Evolutionary conservation across 2,113 vertebrate genomes (phyloP).

Genomic region (Heterochromis multidens): DNA sequence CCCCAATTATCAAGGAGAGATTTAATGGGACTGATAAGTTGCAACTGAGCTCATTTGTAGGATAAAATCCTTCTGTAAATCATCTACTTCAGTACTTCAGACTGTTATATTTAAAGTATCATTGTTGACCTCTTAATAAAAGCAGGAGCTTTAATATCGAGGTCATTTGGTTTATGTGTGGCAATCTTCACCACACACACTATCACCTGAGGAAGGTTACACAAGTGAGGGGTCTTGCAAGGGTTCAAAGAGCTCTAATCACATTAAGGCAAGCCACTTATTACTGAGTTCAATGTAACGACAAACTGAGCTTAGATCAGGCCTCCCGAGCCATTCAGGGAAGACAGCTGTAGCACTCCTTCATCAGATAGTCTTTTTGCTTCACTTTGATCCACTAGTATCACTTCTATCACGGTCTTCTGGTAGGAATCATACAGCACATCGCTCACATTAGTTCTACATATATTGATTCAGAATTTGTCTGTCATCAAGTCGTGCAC

Average conservation of each 20-base stretch:
- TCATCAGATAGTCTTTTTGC: constrained; percentile 36
- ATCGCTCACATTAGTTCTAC: constrained; percentile 37
- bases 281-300: constrained; percentile 35
- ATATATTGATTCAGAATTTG: background rate
- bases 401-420: constrained; percentile 32
- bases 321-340: constrained; percentile 22
- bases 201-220: background rate
- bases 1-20: constrained; percentile 19
- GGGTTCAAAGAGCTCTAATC: constrained; percentile 63
- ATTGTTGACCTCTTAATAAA: background rate
- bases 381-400: constrained; percentile 46
- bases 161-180: background rate
- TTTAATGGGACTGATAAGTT: background rate
- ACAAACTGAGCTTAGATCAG: constrained; percentile 55
- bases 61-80: background rate
- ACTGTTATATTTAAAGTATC: background rate
- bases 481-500: background rate
- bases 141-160: background rate
- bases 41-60: background rate
- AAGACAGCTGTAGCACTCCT: constrained; percentile 20
- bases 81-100: background rate
- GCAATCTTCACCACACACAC: background rate
- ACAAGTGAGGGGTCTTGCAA: background rate
- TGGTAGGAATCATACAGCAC: background rate
- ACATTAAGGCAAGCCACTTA: constrained; percentile 69